Base-by-base conservation (phyloP, 2,113 vertebrate genomes). In the Colius striatus region DNA sequence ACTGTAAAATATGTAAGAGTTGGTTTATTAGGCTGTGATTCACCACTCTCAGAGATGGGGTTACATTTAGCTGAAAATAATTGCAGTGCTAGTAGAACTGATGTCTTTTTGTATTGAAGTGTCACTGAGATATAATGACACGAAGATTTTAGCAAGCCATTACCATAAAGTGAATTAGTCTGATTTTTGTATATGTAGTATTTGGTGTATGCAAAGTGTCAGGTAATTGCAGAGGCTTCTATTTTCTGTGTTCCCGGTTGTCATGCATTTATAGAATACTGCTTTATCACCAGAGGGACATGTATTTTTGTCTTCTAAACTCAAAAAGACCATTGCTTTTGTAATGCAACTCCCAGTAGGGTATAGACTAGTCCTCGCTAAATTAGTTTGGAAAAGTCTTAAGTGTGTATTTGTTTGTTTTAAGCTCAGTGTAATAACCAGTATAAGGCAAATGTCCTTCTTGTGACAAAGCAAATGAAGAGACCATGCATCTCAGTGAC, bases 11-110 rank as follows among this genome's bases (percentile, higher is more conserved):
- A 73, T 41, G 10, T 20, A 78, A 72, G 38, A 68, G 11, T 60
- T 75, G 9, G 17, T 65, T 76, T 94, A 61, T 79, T 90, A 41
- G 34, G 11, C 62, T 81, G 54, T 89, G 80, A 87, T 89, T 85
- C 83, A 87, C 75, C 13, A 17, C 38, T 95, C 90, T 83, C 0
- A 0, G 63, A 92, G 66, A 19, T 1, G 2, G 45, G 36, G 11
- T 96, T 90, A 71, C 17, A 12, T 86, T 83, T 87, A 74, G 8
- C 34, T 71, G 73, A 25, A 90, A 84, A 93, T 74, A 89, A 78
- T 32, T 67, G 16, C 5, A 3, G 6, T 78, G 29, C 38, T 67
- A 38, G 53, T 67, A 63, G 55, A 78, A 84, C 34, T 45, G 72
- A 75, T 80, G 38, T 26, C 16, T 89, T 90, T 68, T 27, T 38